These are phyloP conservation scores for Cyprinella venusta DNA, from an alignment of 2,797 vertebrate species.

Conservation along the genomic window DNA sequence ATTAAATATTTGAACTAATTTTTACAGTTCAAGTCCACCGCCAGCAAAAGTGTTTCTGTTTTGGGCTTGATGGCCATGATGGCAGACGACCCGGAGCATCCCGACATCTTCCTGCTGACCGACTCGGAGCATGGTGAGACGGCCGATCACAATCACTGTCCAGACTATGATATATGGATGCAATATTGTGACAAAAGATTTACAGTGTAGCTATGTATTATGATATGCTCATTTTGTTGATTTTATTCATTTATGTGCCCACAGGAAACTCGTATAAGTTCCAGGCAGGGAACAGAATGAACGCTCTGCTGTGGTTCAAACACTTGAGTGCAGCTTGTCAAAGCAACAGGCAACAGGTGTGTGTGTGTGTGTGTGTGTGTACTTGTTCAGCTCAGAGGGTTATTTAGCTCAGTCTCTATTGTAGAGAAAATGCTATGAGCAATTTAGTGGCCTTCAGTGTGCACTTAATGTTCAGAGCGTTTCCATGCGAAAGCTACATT, in stretches of 20 bases:
- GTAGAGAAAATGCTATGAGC: background rate
- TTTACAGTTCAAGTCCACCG: conserved; percentile 92
- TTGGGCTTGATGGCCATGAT: conserved; percentile 98
- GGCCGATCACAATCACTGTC: background rate
- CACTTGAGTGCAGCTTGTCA: conserved; percentile 96
- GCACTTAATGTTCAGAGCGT: background rate
- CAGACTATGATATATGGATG: background rate
- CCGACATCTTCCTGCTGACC: conserved; percentile 92
- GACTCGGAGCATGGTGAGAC: conserved; percentile 93
- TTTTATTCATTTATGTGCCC: conserved; percentile 20
- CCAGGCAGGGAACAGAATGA: conserved; percentile 93
- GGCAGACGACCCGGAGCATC: conserved; percentile 95
- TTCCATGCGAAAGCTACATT: background rate
- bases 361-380: background rate
- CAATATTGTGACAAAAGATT: background rate
- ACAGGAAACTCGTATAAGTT: conserved; percentile 99
- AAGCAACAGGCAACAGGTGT: conserved; percentile 96
- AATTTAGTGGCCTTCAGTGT: background rate
- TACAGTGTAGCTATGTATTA: background rate
- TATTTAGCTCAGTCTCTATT: background rate
- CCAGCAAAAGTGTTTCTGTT: conserved; percentile 90
- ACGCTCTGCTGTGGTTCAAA: conserved; percentile 96
- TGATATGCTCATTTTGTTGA: background rate
- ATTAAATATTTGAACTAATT: conserved; percentile 7
- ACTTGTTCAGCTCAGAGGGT: background rate